Conservation (phyloP, 2,888 invertebrate species). For the Ptilodon capucinus region DNA sequence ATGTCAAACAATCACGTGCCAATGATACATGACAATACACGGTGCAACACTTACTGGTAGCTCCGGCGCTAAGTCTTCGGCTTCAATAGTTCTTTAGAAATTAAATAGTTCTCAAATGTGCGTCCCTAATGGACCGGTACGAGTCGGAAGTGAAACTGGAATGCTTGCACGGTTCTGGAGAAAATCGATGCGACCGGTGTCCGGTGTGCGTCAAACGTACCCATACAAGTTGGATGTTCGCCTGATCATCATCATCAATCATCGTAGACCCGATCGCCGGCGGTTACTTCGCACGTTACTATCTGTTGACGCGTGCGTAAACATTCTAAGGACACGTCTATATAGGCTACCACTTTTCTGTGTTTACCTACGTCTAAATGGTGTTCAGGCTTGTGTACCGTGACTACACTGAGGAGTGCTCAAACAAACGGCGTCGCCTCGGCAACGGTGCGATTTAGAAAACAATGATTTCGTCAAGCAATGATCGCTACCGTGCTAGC, state of each 20-base stretch:
- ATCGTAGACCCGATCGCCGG: conserved; percentile 44
- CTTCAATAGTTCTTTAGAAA: conserved; percentile 36
- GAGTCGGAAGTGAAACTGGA: conserved; percentile 67
- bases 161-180: conserved; percentile 53
- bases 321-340: conserved; percentile 20
- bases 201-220: conserved; percentile 56
- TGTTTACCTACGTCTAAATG: conserved; percentile 27
- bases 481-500: conserved; percentile 50
- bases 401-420: conserved; percentile 49
- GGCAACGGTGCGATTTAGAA: conserved; percentile 59
- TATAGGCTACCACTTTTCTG: conserved; percentile 12
- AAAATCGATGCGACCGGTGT: conserved; percentile 71
- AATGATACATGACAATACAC: conserved; percentile 53
- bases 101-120: conserved; percentile 40
- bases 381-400: conserved; percentile 27
- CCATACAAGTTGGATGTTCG: conserved; percentile 62
- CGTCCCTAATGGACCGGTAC: conserved; percentile 55
- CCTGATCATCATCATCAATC: conserved; percentile 61
- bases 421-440: conserved; percentile 53
- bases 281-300: conserved; percentile 43
- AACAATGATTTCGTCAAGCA: conserved; percentile 50
- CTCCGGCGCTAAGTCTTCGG: conserved; percentile 34
- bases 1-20: conserved; percentile 66
- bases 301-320: conserved; percentile 22
- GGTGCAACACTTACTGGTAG: conserved; percentile 54